Evolutionary conservation across 2,888 invertebrate species (phyloP), one percentile per base, ranked within the genome.

Genomic region (Drymonia ruficornis): DNA sequence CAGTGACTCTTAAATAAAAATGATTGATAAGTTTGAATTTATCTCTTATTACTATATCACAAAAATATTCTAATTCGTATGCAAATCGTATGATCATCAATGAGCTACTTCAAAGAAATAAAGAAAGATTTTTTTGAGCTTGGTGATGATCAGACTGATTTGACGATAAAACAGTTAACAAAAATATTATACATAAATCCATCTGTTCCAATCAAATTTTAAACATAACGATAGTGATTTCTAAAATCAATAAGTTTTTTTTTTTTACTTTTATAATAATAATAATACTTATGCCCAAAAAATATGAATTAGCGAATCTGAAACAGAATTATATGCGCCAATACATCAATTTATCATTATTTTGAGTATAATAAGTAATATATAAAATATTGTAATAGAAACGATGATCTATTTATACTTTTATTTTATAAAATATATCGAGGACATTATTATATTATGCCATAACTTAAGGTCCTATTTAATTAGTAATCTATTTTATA

Each of bases 201-300:
- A 36, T 36, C 13, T 36, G 4, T 36, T n/a, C 36, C 36, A 36
- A n/a, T 36, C 2, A 31, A 31, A 31, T 31, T 31, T 31, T 11
- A 31, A 31, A 31, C 31, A 31, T 31, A 36, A 36, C 36, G n/a
- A 36, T 36, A 36, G n/a, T n/a, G 36, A 36, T n/a, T 36, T 36
- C n/a, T n/a, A n/a, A 36, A n/a, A 36, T 13, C 36, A 36, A 36
- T 36, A 36, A 13, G n/a, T 36, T n/a, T n/a, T 36, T n/a, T 13
- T 36, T 36, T n/a, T 4, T n/a, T 11, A n/a, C 2, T 36, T 36
- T 36, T 36, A n/a, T 36, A 36, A 31, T 31, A 11, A 0, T 2
- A n/a, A n/a, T n/a, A 4, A n/a, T n/a, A 36, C 9, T 9, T 9
- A 8, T 31, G n/a, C 11, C n/a, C 13, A 36, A 36, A 36, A 34